Conservation (phyloP, 2,797 vertebrate species). For the Cyclura pinguis region DNA sequence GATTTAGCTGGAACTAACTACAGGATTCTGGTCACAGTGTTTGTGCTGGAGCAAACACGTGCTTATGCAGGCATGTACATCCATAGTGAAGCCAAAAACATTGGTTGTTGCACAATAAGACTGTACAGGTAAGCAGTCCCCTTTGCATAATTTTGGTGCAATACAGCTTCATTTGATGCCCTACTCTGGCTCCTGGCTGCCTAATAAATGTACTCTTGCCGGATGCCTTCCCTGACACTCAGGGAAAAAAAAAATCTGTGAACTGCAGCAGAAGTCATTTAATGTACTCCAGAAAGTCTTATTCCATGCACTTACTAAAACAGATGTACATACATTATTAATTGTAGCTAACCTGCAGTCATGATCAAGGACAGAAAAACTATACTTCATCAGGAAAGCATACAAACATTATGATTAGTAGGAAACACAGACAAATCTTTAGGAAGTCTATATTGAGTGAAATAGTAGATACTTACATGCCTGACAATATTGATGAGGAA, state of each 20-base stretch:
- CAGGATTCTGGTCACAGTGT: neutral
- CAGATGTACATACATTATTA: constrained; percentile 79
- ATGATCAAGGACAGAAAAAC: constrained; percentile 67
- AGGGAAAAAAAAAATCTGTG: constrained; percentile 44
- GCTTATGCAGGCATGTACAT: no score
- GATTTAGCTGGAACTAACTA: no score
- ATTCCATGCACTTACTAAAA: constrained; percentile 53
- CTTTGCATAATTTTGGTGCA: constrained; percentile 43
- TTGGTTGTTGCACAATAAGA: neutral
- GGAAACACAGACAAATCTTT: constrained; percentile 70
- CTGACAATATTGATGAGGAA: constrained; percentile 53
- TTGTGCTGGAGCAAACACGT: neutral
- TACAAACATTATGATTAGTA: constrained; percentile 72
- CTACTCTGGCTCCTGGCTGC: constrained; percentile 61
- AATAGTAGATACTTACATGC: constrained; percentile 57
- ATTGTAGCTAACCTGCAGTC: constrained; percentile 71
- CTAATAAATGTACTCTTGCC: constrained; percentile 72
- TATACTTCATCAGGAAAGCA: constrained; percentile 70
- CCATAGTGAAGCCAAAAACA: neutral
- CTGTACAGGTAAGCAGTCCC: constrained; percentile 31
- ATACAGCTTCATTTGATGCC: constrained; percentile 49
- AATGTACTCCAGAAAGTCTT: constrained; percentile 63
- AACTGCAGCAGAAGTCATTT: constrained; percentile 71
- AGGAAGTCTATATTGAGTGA: constrained; percentile 63
- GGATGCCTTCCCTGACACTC: constrained; percentile 64